These are phyloP conservation scores for Peromyscus maniculatus DNA, from an alignment of 2,113 vertebrate genomes.

Conservation along the genomic window DNA sequence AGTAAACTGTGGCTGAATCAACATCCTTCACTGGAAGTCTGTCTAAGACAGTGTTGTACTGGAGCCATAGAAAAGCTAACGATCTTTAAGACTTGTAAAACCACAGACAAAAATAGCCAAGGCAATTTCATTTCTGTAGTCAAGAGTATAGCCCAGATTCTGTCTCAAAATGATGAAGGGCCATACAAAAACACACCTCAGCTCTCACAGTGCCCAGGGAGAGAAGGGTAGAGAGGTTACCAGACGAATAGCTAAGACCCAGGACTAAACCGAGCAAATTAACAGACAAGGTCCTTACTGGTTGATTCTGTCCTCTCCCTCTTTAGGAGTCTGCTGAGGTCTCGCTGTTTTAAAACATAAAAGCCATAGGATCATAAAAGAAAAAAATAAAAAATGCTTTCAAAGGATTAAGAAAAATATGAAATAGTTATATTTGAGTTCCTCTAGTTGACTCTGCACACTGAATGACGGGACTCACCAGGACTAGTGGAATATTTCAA, in stretches of 20 bases:
- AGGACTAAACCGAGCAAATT: background rate
- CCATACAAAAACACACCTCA: background rate
- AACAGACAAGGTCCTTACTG: background rate
- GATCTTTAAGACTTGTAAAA: slow-evolving; percentile 20
- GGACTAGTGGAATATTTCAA: background rate
- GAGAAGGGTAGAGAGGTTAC: background rate
- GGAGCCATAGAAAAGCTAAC: background rate
- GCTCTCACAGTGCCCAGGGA: background rate
- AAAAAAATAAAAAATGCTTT: background rate
- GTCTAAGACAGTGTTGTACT: background rate
- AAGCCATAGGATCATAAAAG: background rate
- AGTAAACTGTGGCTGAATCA: slow-evolving; percentile 29
- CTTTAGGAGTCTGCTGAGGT: background rate
- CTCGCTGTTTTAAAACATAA: slow-evolving; percentile 20
- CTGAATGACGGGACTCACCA: background rate
- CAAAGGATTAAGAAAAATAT: slow-evolving; percentile 36
- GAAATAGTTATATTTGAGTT: background rate
- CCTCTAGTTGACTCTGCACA: background rate
- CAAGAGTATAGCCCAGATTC: background rate
- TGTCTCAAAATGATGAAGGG: background rate
- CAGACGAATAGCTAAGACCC: background rate
- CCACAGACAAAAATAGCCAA: background rate
- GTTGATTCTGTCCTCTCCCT: background rate
- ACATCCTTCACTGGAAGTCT: background rate
- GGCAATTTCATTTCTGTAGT: background rate